Base-by-base conservation (phyloP, 2,113 vertebrate species). In the Urocitellus parryii region DNA sequence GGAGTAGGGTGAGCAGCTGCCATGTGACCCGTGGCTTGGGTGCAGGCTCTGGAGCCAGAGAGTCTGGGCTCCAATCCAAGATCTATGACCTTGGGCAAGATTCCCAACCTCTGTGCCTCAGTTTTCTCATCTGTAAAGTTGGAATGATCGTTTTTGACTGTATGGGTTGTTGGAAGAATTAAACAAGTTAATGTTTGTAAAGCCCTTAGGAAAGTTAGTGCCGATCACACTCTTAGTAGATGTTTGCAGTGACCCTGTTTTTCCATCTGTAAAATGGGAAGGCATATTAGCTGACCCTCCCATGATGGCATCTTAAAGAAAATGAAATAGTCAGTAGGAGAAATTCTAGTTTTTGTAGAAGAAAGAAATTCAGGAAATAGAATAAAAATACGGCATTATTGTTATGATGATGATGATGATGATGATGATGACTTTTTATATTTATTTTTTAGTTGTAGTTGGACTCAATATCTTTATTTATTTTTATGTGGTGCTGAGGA, bases 1-100 rank as follows among this genome's bases (percentile, higher is more conserved):
- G 68, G 87, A 14, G 48, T 4, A 48, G 76, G 73, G 27, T 1
- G 5, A 74, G 79, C 27, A 48, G 63, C 27, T 76, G 32, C 25
- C 24, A 0, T 32, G 20, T 48, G 45, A 61, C 65, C 34, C 20
- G 3, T 5, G 51, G 82, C 27, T 67, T 37, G 2, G 68, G 32
- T 48, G 27, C 14, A 51, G 72, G 32, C 22, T 76, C 42, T 51
- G 45, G 77, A 51, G 58, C 45, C 11, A 11, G 65, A 79, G 85
- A 85, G 42, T 48, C 37, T 90, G 81, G 68, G 74, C 94, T 93
- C 94, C 58, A 42, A 78, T 81, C 18, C 56, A 89, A 70, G n/a
- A 6, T 34, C 18, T 2, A 11, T 45, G 79, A 84, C 29, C 14
- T 34, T 17, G 73, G 42, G 70, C 2, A 72, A 72, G 51, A 56